Evolutionary conservation across 2,888 invertebrate species (phyloP), one percentile per base, ranked within the genome.

Genomic region (Eupeodes latifasciatus): DNA sequence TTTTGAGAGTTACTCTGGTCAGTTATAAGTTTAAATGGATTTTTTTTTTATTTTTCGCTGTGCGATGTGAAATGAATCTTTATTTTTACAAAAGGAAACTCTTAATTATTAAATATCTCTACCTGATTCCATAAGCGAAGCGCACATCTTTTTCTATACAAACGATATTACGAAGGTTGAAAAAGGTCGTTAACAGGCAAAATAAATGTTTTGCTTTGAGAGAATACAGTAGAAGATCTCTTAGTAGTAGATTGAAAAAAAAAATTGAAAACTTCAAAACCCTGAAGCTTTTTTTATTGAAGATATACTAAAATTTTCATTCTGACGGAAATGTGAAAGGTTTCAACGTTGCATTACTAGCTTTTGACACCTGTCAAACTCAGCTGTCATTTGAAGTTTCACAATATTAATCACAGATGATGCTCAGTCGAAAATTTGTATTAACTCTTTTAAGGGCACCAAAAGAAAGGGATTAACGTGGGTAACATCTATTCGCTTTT

Each of bases 41-140:
- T 9, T 12, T 27, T 36, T 5, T 10, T 69, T 74, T 77, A 5
- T 47, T 11, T n/a, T 79, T 57, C 40, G 49, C 27, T 64, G 71
- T 78, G 75, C 49, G 49, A 74, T 71, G 57, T 85, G 83, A 81
- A 76, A 79, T 89, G 72, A 81, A 81, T 34, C 14, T 14, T 4
- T 47, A 1, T 71, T 76, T 61, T 51, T 72, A 81, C 75, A 86
- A 83, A 64, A 86, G 75, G 89, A 83, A 81, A 76, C 82, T 81
- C 89, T 81, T 79, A 87, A 88, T 85, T 71, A 61, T 47, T 62
- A 7, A 4, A 7, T 11, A 14, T 16, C 27, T 55, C 75, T 87
- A 83, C 89, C 75, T 81, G 80, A 76, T 81, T 75, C 62, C 16
- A 12, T 11, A 59, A 59, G 12, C 19, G 27, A 62, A 61, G 77